Evolutionary conservation across 2,797 vertebrate species (phyloP).

Genomic region (Erpetoichthys calabaricus): DNA sequence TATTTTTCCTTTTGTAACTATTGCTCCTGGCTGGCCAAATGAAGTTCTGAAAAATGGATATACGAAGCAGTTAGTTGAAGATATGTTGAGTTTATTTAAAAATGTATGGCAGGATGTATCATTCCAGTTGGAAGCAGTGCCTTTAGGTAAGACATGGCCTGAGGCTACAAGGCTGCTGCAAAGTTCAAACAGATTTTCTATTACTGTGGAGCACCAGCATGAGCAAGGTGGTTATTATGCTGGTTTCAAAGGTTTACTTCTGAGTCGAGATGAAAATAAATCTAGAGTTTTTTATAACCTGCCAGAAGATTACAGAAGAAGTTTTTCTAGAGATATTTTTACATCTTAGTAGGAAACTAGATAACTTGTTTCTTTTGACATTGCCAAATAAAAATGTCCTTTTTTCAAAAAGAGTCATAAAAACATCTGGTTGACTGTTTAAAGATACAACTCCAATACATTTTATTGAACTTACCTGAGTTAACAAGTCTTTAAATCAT

Average conservation of each 20-base stretch:
- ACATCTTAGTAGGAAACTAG: neutral
- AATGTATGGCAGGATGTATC: constrained; percentile 47
- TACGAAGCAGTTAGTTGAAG: constrained; percentile 26
- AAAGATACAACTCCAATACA: no score
- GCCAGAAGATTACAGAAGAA: constrained; percentile 8
- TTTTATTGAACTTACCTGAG: no score
- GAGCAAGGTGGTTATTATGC: constrained; percentile 9
- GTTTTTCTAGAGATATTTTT: constrained; percentile 6
- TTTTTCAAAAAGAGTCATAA: neutral
- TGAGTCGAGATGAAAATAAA: constrained; percentile 21
- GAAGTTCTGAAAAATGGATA: constrained; percentile 37
- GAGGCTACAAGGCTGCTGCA: constrained; percentile 23
- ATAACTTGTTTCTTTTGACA: neutral
- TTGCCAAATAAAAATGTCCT: neutral
- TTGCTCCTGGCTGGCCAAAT: constrained; percentile 47
- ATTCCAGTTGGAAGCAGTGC: constrained; percentile 35
- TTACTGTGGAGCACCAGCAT: constrained; percentile 32
- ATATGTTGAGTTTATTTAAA: constrained; percentile 38
- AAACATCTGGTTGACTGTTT: no score
- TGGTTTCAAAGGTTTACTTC: constrained; percentile 15
- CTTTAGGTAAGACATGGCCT: constrained; percentile 18
- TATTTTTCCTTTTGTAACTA: constrained; percentile 51
- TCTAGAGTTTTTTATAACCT: constrained; percentile 34
- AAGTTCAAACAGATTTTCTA: constrained; percentile 29
- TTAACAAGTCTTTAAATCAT: no score